Evolutionary conservation across 2,797 vertebrate species (phyloP), one percentile per base, ranked within the genome.

Genomic region (Poliocrania exsul): DNA sequence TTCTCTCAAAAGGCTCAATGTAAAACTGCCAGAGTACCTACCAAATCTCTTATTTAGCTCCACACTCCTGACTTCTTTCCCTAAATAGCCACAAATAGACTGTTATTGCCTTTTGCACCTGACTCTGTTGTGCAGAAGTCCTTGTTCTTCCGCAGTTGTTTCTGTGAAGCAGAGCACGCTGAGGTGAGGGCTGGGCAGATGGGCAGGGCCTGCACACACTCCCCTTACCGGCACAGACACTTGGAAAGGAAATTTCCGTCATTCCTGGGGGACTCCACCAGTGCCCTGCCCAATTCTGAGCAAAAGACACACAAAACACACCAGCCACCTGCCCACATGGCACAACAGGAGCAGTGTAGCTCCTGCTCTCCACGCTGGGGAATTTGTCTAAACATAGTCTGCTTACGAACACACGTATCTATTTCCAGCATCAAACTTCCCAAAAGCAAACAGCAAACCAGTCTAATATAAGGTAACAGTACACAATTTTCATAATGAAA

Each of bases 221-320:
- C 2, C 26, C 29, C 42, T 40, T 10, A 29, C 14, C 37, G 54
- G 47, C 66, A 79, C 0, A 0, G 31, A 20, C 1, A 3, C n/a
- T 62, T n/a, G 11, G 2, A 54, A 50, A 44, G 44, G 86, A 88
- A 62, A 85, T 70, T 66, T 66, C 74, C 74, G 37, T 18, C 64
- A 16, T 49, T 69, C 44, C 62, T 44, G 24, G 4, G 20, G 11
- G 25, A 35, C 18, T 82, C 26, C 50, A 40, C 49, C 44, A 56
- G 28, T 13, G 61, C 56, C 31, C 64, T 24, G 26, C 50, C 61
- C 33, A 72, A 10, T 26, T 57, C 38, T 26, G 70, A 80, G n/a
- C 44, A 67, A 17, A 13, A 72, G 12, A 42, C 3, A 10, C 5
- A 49, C 19, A 51, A 58, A 89, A 16, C 77, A 72, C 16, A 29